These are phyloP conservation scores for Tamias sibiricus DNA, from an alignment of 2,113 vertebrate genomes.

Conservation along the genomic window DNA sequence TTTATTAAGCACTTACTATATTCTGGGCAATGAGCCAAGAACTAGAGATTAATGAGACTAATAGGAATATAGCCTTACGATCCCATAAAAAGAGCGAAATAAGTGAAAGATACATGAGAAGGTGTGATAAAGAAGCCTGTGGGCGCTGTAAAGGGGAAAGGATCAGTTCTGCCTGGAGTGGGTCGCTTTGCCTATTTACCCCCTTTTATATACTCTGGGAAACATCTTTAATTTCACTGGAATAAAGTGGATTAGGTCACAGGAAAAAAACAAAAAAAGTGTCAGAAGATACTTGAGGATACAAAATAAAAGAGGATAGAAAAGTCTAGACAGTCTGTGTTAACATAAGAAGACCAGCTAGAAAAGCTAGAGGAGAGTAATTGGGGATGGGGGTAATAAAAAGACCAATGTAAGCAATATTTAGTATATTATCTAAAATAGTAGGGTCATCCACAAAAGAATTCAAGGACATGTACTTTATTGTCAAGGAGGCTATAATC, in stretches of 20 bases:
- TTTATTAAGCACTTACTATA: constrained; percentile 3
- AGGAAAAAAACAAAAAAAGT: neutral
- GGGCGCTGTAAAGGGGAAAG: neutral
- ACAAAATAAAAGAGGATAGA: neutral
- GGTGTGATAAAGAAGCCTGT: neutral
- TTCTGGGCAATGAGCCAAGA: neutral
- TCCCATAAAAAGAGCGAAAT: neutral
- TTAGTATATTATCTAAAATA: neutral
- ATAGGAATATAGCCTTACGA: neutral
- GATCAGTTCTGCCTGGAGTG: neutral
- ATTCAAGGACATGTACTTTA: neutral
- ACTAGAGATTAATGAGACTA: neutral
- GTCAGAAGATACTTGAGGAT: neutral
- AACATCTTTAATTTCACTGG: neutral
- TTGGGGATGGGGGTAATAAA: neutral
- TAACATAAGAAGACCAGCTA: neutral
- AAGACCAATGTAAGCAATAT: neutral
- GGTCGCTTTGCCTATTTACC: neutral
- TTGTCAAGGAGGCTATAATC: neutral
- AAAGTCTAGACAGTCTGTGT: neutral
- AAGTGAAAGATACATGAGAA: neutral
- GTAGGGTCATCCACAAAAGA: neutral
- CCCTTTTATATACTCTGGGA: neutral
- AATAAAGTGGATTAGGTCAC: neutral
- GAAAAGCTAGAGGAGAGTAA: neutral